Evolutionary conservation across 2,888 invertebrate species (phyloP).

Genomic region (Ophion obscuratus): DNA sequence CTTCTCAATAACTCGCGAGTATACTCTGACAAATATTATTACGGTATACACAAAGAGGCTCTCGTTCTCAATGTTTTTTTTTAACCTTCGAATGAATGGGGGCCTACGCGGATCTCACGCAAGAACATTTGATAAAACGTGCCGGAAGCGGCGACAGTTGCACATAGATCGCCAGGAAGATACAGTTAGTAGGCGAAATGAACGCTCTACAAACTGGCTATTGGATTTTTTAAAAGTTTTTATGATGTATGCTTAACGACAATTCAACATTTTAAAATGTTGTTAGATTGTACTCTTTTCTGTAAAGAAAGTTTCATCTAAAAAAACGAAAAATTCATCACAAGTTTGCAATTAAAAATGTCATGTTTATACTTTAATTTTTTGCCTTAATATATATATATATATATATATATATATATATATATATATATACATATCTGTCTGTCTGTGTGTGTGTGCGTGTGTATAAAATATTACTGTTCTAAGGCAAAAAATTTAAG

Average conservation of each 20-base stretch:
- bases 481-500: no score
- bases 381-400: no score
- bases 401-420: no score
- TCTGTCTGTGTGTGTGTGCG: no score
- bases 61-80: not conserved
- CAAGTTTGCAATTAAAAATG: no score
- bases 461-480: no score
- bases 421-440: no score
- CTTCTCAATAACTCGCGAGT: slow-evolving; percentile 1
- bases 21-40: slow-evolving; percentile 3
- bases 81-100: not conserved
- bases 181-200: slow-evolving; percentile 13
- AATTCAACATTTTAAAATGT: not conserved
- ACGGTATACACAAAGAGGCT: not conserved
- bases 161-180: not conserved
- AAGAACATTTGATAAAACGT: not conserved
- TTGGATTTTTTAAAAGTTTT: slow-evolving; percentile 2
- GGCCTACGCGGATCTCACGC: not conserved
- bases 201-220: not conserved
- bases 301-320: not conserved
- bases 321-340: no score
- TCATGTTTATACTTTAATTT: no score
- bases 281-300: not conserved
- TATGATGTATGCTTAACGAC: not conserved
- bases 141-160: slow-evolving; percentile 5